Percentiles rank a stretch among this genome's conserved stretches.
These are phyloP conservation scores for Adoxophyes honmai DNA, from an alignment of 1,140 invertebrate species.

Conservation along the genomic window DNA sequence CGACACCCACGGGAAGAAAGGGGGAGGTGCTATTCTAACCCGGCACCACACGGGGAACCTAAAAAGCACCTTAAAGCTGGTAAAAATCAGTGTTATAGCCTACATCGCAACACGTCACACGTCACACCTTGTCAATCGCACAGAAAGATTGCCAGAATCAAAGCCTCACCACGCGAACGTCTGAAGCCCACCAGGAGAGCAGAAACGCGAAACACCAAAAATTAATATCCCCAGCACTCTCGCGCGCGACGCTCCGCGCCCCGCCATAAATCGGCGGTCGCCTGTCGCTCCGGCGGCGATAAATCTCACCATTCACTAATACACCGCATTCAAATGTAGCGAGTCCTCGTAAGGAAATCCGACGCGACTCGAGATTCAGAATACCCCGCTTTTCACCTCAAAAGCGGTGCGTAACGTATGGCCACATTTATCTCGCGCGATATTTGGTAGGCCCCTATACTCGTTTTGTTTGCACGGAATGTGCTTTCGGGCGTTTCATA, in stretches of 20 bases:
- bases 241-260: not conserved
- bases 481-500: slow-evolving; percentile 17
- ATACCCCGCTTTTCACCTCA: slow-evolving; percentile 22
- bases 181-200: no score
- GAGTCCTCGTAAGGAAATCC: slow-evolving; percentile 21
- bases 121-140: no score
- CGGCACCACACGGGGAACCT: no score
- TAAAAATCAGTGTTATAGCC: no score
- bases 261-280: slow-evolving; percentile 29
- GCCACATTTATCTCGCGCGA: slow-evolving; percentile 33
- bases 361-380: slow-evolving; percentile 23
- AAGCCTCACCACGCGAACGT: no score
- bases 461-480: slow-evolving; percentile 20
- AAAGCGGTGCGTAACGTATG: slow-evolving; percentile 38
- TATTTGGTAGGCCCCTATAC: slow-evolving; percentile 13
- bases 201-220: no score
- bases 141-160: no score
- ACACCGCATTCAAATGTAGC: slow-evolving; percentile 43
- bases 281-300: slow-evolving; percentile 29
- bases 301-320: slow-evolving; percentile 46
- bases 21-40: no score
- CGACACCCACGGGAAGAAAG: no score
- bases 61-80: no score
- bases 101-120: no score
- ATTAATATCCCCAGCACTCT: not conserved